Evolutionary conservation across 2,888 invertebrate species (phyloP).

Genomic region (Aquatica leii): DNA sequence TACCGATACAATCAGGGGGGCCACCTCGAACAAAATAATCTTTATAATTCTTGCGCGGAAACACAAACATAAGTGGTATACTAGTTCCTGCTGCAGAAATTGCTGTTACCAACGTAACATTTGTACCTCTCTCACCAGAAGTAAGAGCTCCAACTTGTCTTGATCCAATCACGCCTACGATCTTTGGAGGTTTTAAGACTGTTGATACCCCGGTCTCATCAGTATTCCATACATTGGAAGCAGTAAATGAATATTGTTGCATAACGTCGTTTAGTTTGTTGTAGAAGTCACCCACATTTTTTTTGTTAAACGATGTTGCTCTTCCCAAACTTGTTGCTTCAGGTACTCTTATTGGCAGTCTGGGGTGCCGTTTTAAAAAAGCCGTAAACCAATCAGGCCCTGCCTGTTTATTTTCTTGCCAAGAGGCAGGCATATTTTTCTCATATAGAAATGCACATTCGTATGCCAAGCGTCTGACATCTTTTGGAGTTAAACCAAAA

Average conservation of each 20-base stretch:
- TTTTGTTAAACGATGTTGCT: slow-evolving; percentile 45
- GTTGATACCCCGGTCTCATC: not conserved
- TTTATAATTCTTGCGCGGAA: too few species aligned
- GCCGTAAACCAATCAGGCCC: slow-evolving; percentile 50
- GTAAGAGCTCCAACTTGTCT: not conserved
- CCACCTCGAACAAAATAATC: too few species aligned
- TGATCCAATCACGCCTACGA: not conserved
- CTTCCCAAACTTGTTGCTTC: slow-evolving; percentile 48
- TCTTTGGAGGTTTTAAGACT: not conserved
- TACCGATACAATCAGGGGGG: too few species aligned
- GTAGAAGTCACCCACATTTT: slow-evolving; percentile 45
- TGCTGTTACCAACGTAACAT: too few species aligned
- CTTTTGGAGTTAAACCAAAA: slow-evolving; percentile 40
- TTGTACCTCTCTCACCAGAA: not conserved
- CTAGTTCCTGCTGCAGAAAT: too few species aligned
- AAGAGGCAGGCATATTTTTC: slow-evolving; percentile 39
- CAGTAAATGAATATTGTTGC: not conserved
- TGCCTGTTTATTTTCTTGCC: slow-evolving; percentile 43
- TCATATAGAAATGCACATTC: slow-evolving; percentile 35
- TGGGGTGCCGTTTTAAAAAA: slow-evolving; percentile 46
- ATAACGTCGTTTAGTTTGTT: slow-evolving; percentile 17
- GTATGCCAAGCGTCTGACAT: slow-evolving; percentile 42
- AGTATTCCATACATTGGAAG: not conserved
- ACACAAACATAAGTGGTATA: too few species aligned
- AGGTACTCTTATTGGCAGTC: slow-evolving; percentile 44